These are phyloP conservation scores for Zaprionus lachaisei DNA, from an alignment of 1,140 invertebrate species.

Conservation along the genomic window DNA sequence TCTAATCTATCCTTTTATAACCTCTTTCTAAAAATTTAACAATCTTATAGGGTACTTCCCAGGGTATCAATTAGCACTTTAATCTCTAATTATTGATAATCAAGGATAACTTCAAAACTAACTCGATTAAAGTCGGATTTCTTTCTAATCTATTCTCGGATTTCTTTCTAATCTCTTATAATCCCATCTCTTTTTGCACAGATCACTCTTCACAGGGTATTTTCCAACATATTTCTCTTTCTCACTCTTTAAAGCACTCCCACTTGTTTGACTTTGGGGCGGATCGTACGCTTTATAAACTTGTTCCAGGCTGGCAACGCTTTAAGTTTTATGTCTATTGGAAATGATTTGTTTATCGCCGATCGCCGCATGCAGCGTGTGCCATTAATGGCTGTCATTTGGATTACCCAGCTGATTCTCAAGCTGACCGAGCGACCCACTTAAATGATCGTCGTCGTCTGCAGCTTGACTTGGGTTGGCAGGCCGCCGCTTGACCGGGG, in stretches of 20 bases:
- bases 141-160: no score
- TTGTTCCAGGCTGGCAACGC: conserved; percentile 37
- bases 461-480: conserved; percentile 2
- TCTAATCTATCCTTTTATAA: no score
- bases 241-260: not conserved
- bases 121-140: no score
- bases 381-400: conserved; percentile 74
- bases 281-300: conserved; percentile 42
- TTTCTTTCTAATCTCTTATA: no score
- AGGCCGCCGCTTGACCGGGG: conserved; percentile 3
- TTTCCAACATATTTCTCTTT: not conserved
- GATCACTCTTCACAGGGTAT: not conserved
- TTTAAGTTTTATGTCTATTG: conserved; percentile 48
- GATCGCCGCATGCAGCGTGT: conserved; percentile 61
- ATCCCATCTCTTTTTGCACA: no score
- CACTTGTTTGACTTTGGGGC: conserved; percentile 28
- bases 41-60: no score
- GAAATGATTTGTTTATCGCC: conserved; percentile 75
- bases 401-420: conserved; percentile 58
- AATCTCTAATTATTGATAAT: no score
- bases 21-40: no score
- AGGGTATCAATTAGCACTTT: no score
- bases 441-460: conserved; percentile 39
- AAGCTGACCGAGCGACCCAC: conserved; percentile 60
- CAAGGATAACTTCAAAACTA: no score